Evolutionary conservation across 2,797 vertebrate species (phyloP).

Genomic region (Gymnodraco acuticeps): DNA sequence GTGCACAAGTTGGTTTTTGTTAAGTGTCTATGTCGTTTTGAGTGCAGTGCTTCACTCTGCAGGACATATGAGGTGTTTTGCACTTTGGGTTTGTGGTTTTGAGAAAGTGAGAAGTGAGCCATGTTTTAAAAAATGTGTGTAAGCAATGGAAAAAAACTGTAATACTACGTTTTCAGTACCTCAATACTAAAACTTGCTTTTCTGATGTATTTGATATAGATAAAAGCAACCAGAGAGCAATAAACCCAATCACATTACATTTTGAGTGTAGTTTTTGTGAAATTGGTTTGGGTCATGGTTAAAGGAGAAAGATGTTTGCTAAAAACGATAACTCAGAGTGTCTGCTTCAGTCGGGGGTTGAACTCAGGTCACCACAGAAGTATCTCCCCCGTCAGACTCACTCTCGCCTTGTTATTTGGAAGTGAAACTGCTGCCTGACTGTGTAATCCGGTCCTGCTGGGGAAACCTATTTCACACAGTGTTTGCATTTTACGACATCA

Average conservation of each 20-base stretch:
- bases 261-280: not conserved
- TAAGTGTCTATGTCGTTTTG: too few species aligned
- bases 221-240: not conserved
- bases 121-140: too few species aligned
- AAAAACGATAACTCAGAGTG: slow-evolving; percentile 18
- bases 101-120: too few species aligned
- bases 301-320: slow-evolving; percentile 19
- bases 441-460: slow-evolving; percentile 21
- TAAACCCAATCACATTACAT: not conserved
- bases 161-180: not conserved
- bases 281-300: slow-evolving; percentile 22
- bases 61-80: too few species aligned
- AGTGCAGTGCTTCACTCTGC: too few species aligned
- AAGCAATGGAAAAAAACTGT: too few species aligned
- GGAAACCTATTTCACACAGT: slow-evolving; percentile 5
- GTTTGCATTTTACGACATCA: slow-evolving; percentile 25
- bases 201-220: not conserved
- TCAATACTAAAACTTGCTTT: slow-evolving; percentile 1
- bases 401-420: slow-evolving; percentile 6
- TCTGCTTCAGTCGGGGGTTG: slow-evolving; percentile 24
- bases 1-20: too few species aligned
- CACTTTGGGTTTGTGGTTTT: too few species aligned
- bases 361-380: slow-evolving; percentile 31
- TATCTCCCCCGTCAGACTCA: slow-evolving; percentile 10
- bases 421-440: not conserved